Percentiles rank a stretch among this genome's conserved stretches.
Conservation (phyloP, 2,888 invertebrate genomes). For the Macrophya annulata region DNA sequence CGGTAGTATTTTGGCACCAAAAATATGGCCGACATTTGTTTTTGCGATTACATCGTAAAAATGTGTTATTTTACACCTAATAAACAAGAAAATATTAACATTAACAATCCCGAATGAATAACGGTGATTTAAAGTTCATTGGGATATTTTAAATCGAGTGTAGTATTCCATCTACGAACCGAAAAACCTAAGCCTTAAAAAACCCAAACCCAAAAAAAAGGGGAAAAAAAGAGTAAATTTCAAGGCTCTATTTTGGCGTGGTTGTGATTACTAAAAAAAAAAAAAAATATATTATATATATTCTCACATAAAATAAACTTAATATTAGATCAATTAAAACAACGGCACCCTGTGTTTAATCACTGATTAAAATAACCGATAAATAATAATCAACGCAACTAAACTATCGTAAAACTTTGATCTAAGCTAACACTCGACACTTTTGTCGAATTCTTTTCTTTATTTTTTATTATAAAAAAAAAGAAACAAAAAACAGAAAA, state of each 20-base stretch:
- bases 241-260: slow-evolving; percentile 36
- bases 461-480: background rate
- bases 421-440: background rate
- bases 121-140: background rate
- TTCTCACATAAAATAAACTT: background rate
- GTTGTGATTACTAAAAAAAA: background rate
- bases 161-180: background rate
- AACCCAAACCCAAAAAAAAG: background rate
- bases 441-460: background rate
- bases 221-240: background rate
- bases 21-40: slow-evolving; percentile 77
- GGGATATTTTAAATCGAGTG: background rate
- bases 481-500: too few relatives aligned
- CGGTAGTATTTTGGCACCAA: slow-evolving; percentile 72
- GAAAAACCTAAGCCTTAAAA: background rate
- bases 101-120: background rate
- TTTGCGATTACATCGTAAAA: slow-evolving; percentile 67
- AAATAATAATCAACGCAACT: background rate
- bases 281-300: too few relatives aligned
- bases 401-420: background rate
- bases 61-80: slow-evolving; percentile 62
- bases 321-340: slow-evolving; percentile 27
- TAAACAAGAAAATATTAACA: slow-evolving; percentile 56
- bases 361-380: background rate
- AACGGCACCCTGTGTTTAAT: background rate